Evolutionary conservation across 2,113 vertebrate species (phyloP).

Genomic region (Romanogobio albipinnatus): DNA sequence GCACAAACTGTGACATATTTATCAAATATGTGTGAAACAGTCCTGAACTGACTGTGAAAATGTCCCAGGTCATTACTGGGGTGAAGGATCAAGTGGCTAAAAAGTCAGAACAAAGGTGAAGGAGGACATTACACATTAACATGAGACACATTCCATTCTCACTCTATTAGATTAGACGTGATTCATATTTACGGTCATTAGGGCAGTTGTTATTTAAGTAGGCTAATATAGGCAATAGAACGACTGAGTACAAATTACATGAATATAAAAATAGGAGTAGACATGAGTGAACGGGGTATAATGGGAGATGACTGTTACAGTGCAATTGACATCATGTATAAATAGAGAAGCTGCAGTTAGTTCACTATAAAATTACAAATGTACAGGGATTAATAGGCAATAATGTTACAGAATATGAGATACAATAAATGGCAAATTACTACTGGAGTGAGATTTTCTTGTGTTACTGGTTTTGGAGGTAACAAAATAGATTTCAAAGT

Average conservation of each 20-base stretch:
- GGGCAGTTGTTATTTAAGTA: not conserved
- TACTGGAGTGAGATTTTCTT: not conserved
- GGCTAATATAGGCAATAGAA: not conserved
- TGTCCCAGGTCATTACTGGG: not conserved
- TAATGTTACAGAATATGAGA: not conserved
- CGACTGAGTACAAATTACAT: not conserved
- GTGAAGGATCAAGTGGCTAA: not conserved
- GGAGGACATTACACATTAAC: not conserved
- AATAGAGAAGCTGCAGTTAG: not conserved
- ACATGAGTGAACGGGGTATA: not conserved
- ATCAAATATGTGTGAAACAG: not conserved
- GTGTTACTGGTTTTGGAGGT: no score
- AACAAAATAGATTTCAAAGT: no score
- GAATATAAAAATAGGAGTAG: not conserved
- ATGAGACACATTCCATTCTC: conserved; percentile 31
- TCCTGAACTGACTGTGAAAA: not conserved
- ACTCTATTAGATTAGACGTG: not conserved
- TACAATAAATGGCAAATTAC: not conserved
- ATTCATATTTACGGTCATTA: conserved; percentile 7
- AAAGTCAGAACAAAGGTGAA: not conserved
- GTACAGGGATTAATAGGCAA: not conserved
- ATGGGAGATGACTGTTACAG: not conserved
- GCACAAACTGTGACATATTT: conserved; percentile 19
- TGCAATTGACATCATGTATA: not conserved
- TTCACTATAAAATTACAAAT: not conserved